A percentile compares a stretch with the other conserved stretches of the same genome.
These are phyloP conservation scores for Chondrilla cf. caribensis DNA, from an alignment of 37 sponge, comb jelly and placozoan genomes.

Conservation along the genomic window DNA sequence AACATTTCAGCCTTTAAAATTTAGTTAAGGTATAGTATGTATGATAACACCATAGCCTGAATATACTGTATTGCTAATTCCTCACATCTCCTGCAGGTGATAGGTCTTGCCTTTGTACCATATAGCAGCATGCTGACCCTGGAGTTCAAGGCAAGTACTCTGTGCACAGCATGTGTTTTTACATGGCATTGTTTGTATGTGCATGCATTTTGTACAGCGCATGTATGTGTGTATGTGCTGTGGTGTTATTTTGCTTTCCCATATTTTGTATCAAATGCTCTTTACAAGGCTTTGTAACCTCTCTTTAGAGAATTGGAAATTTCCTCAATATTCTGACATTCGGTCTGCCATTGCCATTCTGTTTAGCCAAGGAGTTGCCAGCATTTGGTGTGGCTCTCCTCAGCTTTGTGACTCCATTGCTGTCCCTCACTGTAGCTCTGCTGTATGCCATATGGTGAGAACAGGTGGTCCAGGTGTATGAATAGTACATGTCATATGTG, in stretches of 20 bases:
- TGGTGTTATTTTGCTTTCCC: too few relatives aligned
- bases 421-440: conserved; percentile 13
- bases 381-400: conserved; percentile 61
- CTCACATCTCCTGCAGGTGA: conserved; percentile 40
- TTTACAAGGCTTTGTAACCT: too few relatives aligned
- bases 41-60: neutral
- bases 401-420: conserved; percentile 58
- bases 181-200: too few relatives aligned
- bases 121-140: neutral
- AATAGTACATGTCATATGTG: too few relatives aligned
- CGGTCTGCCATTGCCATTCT: conserved; percentile 63
- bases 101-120: conserved; percentile 62
- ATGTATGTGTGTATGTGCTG: too few relatives aligned
- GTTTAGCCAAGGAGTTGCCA: conserved; percentile 25
- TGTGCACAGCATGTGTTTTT: too few relatives aligned
- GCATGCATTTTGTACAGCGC: too few relatives aligned
- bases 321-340: conserved; percentile 59
- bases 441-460: conserved; percentile 45
- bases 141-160: neutral
- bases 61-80: neutral
- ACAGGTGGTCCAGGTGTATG: too few relatives aligned
- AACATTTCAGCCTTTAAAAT: too few relatives aligned
- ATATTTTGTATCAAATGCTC: too few relatives aligned
- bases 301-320: neutral
- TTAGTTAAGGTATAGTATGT: too few relatives aligned